Base-by-base conservation (phyloP, 2,113 vertebrate genomes). In the Nycticebus coucang region DNA sequence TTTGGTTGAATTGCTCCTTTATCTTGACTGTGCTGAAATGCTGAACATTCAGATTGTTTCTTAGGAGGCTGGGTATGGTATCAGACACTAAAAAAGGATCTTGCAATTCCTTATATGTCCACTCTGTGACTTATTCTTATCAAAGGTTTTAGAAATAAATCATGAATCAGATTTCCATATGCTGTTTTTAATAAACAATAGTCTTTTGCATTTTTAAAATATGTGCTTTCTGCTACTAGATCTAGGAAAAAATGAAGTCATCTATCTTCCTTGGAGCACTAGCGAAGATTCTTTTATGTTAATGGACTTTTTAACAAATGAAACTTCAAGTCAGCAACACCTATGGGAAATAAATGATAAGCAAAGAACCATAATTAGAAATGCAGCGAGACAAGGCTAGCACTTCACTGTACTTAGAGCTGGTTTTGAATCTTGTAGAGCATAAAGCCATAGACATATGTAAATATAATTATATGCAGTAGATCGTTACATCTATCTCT, bases 271-370 rank as follows among this genome's bases (percentile, higher is more conserved):
- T 71, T 77, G 18, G 64, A 69, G 62, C 35, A 45, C 90, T 86
- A 72, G 59, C 45, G 69, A 91, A 74, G 50, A 91, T 89, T 95
- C 18, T 93, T 90, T 96, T 91, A 77, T 91, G 96, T 91, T 90
- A 95, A 92, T 86, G 37, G 64, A 75, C 41, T 88, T 94, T 92
- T 96, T 62, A 86, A 96, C 87, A 97, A 92, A 94, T 87, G 87
- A 89, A 80, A 28, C 89, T 95, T 94, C 68, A 84, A 78, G 94
- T 97, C 45, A 75, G 64, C 21, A 96, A 57, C 3, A 75, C 35
- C 83, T 75, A 9, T 68, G 53, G 79, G 45, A 96, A 95, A 93
- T 86, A 90, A 91, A 96, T 77, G 86, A 92, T 92, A 82, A 86
- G 45, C 24, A 64, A 75, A 28, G 89, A 79, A 71, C 53, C 30